Base-by-base conservation (phyloP, 2,888 invertebrate species). In the Drosophila recens region DNA sequence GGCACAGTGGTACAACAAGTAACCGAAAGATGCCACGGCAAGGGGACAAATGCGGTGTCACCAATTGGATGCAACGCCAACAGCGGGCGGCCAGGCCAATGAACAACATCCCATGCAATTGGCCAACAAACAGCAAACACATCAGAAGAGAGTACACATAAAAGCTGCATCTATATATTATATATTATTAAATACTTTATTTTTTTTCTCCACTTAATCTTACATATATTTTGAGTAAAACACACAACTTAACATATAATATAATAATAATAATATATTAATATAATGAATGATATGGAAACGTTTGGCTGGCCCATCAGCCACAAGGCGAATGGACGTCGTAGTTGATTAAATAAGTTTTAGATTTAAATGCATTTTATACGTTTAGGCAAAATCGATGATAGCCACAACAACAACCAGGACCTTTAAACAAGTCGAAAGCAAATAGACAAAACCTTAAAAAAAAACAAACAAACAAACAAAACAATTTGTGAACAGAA, bases 351-450 rank as follows among this genome's bases (percentile, higher is more conserved):
- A 77, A 79, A 82, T 87, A 87, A 87, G 80, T 82, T 85, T 59
- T 87, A 87, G 85, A 79, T 63, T 87, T 79, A 79, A 68, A 80
- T 70, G 87, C 84, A 84, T 84, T 84, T 84, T 80, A 67, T 84
- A 84, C 82, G 80, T 84, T 80, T 81, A 80, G 78, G 51, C 75
- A 72, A 74, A 43, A 48, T 56, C 46, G 42, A 65, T 27, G 23
- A 58, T 36, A 27, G 42, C 40, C 46, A 23, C 42, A n/a, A 40
- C 42, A n/a, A 40, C 33, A 40, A 61, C 46, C 46, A 56, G 33
- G 11, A 33, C 11, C 36, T 23, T 30, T 15, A 27, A 48, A 36
- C n/a, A 54, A 27, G 30, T 34, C 42, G 34, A 58, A n/a, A 67
- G 52, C 13, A 51, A 51, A 51, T 23, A 51, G 51, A 46, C 34